These are phyloP conservation scores for Asobara japonica DNA, from an alignment of 1,140 invertebrate genomes.

Conservation along the genomic window DNA sequence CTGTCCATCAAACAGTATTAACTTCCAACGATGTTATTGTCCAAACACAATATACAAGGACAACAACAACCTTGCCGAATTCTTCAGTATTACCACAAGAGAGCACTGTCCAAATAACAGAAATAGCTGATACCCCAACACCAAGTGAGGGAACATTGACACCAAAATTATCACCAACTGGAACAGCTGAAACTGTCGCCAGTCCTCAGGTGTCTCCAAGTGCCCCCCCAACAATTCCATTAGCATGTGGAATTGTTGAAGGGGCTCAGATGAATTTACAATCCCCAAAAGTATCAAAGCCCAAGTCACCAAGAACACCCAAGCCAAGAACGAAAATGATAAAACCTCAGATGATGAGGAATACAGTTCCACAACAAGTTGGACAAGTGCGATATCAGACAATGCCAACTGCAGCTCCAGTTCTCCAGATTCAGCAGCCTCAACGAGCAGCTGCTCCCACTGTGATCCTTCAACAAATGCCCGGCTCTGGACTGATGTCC, in stretches of 20 bases:
- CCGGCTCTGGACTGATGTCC: constrained; percentile 74
- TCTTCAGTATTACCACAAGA: constrained; percentile 57
- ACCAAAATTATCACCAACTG: constrained; percentile 17
- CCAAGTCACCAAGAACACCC: constrained; percentile 50
- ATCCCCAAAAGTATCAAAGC: constrained; percentile 44
- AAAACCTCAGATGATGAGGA: constrained; percentile 52
- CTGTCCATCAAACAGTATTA: constrained; percentile 63
- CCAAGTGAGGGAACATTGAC: constrained; percentile 36
- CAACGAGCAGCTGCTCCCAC: constrained; percentile 62
- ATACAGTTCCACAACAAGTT: constrained; percentile 39
- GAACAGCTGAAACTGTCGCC: constrained; percentile 39
- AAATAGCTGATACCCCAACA: constrained; percentile 50
- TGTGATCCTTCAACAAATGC: constrained; percentile 75
- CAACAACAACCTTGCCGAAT: constrained; percentile 60
- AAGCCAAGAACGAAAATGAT: constrained; percentile 51
- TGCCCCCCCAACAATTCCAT: constrained; percentile 43
- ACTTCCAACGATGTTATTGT: constrained; percentile 62
- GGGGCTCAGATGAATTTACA: constrained; percentile 42
- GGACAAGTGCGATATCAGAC: constrained; percentile 51
- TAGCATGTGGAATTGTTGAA: constrained; percentile 36
- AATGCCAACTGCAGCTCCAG: constrained; percentile 51
- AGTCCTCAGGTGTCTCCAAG: constrained; percentile 47
- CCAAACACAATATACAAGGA: constrained; percentile 62
- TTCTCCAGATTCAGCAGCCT: constrained; percentile 56
- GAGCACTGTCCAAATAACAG: constrained; percentile 57